Evolutionary conservation across 1,140 invertebrate species (phyloP).

Genomic region (Sinonovacula constricta): DNA sequence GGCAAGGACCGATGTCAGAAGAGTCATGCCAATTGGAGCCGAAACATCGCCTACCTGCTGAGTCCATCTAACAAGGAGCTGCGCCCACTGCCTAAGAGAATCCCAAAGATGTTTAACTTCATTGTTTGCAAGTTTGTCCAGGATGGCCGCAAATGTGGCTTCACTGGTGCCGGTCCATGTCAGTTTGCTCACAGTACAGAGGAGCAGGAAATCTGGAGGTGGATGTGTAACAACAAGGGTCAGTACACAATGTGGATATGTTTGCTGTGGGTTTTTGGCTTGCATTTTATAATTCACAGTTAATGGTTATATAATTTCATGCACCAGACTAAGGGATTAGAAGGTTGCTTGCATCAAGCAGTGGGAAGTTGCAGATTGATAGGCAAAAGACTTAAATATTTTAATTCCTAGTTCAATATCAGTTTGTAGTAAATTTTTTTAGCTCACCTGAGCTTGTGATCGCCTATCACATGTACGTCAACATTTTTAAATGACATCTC

Average conservation of each 20-base stretch:
- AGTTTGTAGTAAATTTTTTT: too few relatives aligned
- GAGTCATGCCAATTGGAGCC: constrained; percentile 64
- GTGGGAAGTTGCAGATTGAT: too few relatives aligned
- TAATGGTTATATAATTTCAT: background rate
- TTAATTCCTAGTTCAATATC: too few relatives aligned
- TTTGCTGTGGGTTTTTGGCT: background rate
- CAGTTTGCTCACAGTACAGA: constrained; percentile 95
- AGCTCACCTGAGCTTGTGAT: too few relatives aligned
- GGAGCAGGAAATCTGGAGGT: constrained; percentile 85
- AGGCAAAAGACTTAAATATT: too few relatives aligned
- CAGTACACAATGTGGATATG: constrained; percentile 39
- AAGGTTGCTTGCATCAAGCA: too few relatives aligned
- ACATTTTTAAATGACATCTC: too few relatives aligned
- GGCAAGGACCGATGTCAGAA: constrained; percentile 66
- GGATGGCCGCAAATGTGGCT: constrained; percentile 66
- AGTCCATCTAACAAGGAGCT: constrained; percentile 65
- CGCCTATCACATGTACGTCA: too few relatives aligned
- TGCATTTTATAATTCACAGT: background rate
- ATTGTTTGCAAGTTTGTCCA: constrained; percentile 66
- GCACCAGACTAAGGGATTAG: background rate
- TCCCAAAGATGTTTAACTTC: constrained; percentile 63
- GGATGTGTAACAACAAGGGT: constrained; percentile 69
- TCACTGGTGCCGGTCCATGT: constrained; percentile 88
- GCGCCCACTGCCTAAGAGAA: constrained; percentile 60
- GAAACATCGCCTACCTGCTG: constrained; percentile 63